These are phyloP conservation scores for Xerus rutilus DNA, from an alignment of 2,797 vertebrate species.

Conservation along the genomic window DNA sequence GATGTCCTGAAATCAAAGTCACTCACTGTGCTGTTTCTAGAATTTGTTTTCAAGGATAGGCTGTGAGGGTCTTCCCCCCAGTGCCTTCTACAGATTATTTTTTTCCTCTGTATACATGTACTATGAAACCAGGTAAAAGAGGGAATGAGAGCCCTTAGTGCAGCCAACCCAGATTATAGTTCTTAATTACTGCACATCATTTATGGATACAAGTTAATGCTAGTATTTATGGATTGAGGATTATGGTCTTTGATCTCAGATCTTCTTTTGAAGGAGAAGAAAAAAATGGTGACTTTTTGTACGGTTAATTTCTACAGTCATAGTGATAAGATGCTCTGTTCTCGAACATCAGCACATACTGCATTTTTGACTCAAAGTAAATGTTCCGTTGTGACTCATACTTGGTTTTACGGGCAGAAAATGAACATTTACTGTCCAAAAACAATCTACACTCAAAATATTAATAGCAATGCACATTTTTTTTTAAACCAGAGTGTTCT, in stretches of 20 bases:
- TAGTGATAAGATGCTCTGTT: constrained; percentile 70
- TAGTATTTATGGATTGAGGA: constrained; percentile 69
- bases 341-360: constrained; percentile 53
- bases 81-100: neutral
- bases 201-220: constrained; percentile 75
- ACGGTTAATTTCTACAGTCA: neutral
- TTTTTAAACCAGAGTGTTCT: constrained; percentile 73
- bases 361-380: constrained; percentile 74
- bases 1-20: constrained; percentile 71
- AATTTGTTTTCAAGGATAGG: constrained; percentile 46
- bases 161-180: constrained; percentile 58
- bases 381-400: constrained; percentile 79
- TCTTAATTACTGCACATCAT: constrained; percentile 68
- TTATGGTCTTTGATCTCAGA: constrained; percentile 62
- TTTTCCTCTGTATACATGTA: constrained; percentile 11
- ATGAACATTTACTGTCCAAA: constrained; percentile 74
- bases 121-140: constrained; percentile 71
- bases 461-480: constrained; percentile 74
- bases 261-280: constrained; percentile 57
- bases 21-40: neutral
- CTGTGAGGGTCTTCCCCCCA: constrained; percentile 33
- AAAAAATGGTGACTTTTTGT: constrained; percentile 33
- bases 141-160: constrained; percentile 31
- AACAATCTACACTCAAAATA: constrained; percentile 80
- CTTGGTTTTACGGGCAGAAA: constrained; percentile 79